Evolutionary conservation across 2,888 invertebrate genomes (phyloP).

Genomic region (Steromphala cineraria): DNA sequence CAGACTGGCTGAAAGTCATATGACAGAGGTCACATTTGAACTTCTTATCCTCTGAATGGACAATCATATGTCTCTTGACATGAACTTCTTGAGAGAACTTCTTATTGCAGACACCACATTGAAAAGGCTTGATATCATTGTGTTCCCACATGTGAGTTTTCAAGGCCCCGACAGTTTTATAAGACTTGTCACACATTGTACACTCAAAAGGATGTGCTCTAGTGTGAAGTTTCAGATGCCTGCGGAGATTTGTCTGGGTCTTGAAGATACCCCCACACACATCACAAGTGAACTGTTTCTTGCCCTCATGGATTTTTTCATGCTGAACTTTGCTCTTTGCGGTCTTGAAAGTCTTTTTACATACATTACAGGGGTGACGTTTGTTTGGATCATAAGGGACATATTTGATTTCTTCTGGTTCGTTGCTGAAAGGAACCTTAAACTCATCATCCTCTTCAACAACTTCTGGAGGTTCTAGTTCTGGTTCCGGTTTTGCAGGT

Average conservation of each 20-base stretch:
- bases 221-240: slow-evolving; percentile 13
- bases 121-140: slow-evolving; percentile 10
- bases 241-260: not conserved
- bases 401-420: not conserved
- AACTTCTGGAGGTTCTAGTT: not conserved
- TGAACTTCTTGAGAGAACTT: not conserved
- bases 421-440: not conserved
- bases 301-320: not conserved
- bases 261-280: slow-evolving; percentile 4
- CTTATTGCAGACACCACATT: not conserved
- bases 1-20: slow-evolving; percentile 16
- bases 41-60: slow-evolving; percentile 15
- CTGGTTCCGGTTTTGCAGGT: not conserved
- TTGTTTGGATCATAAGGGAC: slow-evolving; percentile 14
- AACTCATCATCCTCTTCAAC: not conserved
- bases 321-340: not conserved
- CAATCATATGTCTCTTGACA: not conserved
- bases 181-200: slow-evolving; percentile 11
- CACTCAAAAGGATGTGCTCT: slow-evolving; percentile 9
- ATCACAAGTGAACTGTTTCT: slow-evolving; percentile 5
- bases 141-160: slow-evolving; percentile 15
- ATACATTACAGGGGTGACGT: slow-evolving; percentile 5
- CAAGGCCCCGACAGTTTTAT: slow-evolving; percentile 2
- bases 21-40: slow-evolving; percentile 18
- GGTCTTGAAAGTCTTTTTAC: slow-evolving; percentile 8